Conservation (phyloP, 2,888 invertebrate species). For the Apomyelois bistriatella region DNA sequence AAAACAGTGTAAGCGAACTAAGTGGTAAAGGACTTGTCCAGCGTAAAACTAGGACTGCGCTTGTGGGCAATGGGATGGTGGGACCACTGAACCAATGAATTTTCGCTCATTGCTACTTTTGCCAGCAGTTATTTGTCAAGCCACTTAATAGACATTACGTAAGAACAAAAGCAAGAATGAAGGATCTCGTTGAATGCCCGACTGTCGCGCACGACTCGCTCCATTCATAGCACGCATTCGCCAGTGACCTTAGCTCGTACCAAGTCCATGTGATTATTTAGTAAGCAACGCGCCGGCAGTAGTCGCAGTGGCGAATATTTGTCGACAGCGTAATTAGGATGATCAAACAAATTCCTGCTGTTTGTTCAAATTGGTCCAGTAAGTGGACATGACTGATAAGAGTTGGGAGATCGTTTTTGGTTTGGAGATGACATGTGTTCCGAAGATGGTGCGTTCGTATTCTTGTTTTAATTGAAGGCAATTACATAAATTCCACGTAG, state of each 20-base stretch:
- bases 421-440: conserved; percentile 22
- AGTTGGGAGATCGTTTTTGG: conserved; percentile 12
- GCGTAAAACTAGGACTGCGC: too few species aligned
- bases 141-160: conserved; percentile 37
- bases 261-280: conserved; percentile 43
- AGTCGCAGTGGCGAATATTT: conserved; percentile 44
- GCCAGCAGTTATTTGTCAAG: neutral
- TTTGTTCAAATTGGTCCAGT: conserved; percentile 15
- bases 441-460: conserved; percentile 52
- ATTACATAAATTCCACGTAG: conserved; percentile 77
- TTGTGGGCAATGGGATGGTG: too few species aligned
- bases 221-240: conserved; percentile 59
- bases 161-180: conserved; percentile 57
- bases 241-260: conserved; percentile 49
- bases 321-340: conserved; percentile 33
- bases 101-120: neutral
- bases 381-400: conserved; percentile 3
- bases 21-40: too few species aligned
- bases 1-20: too few species aligned
- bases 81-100: too few species aligned
- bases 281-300: conserved; percentile 26
- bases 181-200: conserved; percentile 57
- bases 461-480: conserved; percentile 73
- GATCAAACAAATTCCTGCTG: conserved; percentile 28
- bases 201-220: conserved; percentile 41